Percentiles rank a stretch among this genome's conserved stretches.
These are phyloP conservation scores for Ennomos quercinarius DNA, from an alignment of 2,888 invertebrate genomes.

Conservation along the genomic window DNA sequence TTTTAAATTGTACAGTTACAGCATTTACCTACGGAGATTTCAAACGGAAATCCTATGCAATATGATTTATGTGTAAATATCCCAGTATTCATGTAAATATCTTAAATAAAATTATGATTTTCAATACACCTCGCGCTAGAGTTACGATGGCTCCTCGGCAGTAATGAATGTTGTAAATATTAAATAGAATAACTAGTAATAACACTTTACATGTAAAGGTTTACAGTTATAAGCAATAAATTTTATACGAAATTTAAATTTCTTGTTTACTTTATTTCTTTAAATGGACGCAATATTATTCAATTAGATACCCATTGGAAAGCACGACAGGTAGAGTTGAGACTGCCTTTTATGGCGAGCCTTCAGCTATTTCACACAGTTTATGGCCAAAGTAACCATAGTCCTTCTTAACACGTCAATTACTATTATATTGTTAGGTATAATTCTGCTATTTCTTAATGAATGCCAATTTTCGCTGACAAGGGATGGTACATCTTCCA, in stretches of 20 bases:
- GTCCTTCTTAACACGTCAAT: conserved; percentile 22
- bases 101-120: conserved; percentile 39
- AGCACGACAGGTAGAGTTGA: conserved; percentile 12
- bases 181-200: conserved; percentile 32
- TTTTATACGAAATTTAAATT: conserved; percentile 27
- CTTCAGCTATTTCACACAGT: conserved; percentile 33
- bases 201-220: conserved; percentile 31
- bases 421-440: conserved; percentile 30
- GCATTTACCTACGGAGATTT: conserved; percentile 31
- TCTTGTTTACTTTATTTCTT: conserved; percentile 12
- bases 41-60: conserved; percentile 11
- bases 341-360: conserved; percentile 37
- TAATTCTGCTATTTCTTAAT: conserved; percentile 38
- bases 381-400: conserved; percentile 36
- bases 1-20: conserved; percentile 33
- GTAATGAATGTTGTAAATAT: conserved; percentile 61
- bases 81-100: conserved; percentile 33
- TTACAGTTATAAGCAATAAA: conserved; percentile 38
- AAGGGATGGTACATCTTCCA: conserved; percentile 47
- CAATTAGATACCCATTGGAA: conserved; percentile 18
- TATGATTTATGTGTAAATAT: conserved; percentile 42
- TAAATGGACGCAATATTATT: conserved; percentile 19
- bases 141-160: conserved; percentile 40
- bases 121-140: conserved; percentile 68
- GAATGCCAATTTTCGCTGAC: conserved; percentile 46